Evolutionary conservation across 2,113 vertebrate species (phyloP).

Genomic region (Helogale parvula): DNA sequence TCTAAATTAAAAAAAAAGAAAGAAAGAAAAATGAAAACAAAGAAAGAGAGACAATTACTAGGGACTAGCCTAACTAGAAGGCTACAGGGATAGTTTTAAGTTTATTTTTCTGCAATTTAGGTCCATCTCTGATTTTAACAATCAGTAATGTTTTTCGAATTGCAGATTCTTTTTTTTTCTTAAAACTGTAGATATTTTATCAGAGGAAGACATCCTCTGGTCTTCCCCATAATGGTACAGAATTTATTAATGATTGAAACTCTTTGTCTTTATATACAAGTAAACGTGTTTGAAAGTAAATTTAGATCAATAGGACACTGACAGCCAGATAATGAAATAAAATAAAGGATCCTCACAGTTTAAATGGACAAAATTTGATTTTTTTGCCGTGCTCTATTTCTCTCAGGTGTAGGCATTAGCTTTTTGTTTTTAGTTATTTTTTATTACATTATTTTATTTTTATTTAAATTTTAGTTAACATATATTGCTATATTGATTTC

Average conservation of each 20-base stretch:
- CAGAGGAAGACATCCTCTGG: background rate
- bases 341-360: background rate
- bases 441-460: no score
- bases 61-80: background rate
- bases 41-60: background rate
- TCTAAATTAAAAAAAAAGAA: no score
- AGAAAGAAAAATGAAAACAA: no score
- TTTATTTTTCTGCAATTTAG: background rate
- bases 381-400: background rate
- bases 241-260: slow-evolving; percentile 2
- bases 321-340: background rate
- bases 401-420: background rate
- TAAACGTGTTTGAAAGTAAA: background rate
- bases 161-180: background rate
- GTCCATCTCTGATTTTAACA: background rate
- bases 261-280: background rate
- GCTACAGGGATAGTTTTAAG: background rate
- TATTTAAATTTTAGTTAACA: no score
- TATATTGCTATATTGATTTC: no score
- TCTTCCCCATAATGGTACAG: background rate
- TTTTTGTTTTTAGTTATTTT: background rate
- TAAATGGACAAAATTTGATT: background rate
- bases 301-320: background rate
- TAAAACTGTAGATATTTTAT: background rate
- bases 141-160: background rate